Evolutionary conservation across 2,797 vertebrate species (phyloP).

Genomic region (Mycteria americana): DNA sequence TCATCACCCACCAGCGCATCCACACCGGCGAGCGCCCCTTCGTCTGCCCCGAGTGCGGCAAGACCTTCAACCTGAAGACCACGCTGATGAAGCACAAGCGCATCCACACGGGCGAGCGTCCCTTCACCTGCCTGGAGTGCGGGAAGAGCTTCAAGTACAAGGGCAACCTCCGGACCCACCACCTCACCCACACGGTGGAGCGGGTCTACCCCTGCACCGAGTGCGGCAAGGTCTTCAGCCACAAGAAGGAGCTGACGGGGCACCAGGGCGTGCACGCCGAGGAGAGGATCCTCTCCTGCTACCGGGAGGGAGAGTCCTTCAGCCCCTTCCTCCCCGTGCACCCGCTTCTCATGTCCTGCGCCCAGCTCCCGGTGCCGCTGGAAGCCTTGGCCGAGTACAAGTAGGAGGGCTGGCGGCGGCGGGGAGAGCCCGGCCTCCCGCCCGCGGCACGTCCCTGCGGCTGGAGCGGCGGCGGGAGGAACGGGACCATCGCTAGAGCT

Average conservation of each 20-base stretch:
- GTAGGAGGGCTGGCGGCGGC: background rate
- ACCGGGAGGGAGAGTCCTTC: background rate
- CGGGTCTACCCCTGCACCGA: slow-evolving; percentile 72
- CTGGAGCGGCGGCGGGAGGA: background rate
- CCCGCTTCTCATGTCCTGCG: background rate
- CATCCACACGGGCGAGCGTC: slow-evolving; percentile 75
- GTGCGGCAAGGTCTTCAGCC: slow-evolving; percentile 66
- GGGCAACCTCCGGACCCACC: slow-evolving; percentile 86
- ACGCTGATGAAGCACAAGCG: slow-evolving; percentile 68
- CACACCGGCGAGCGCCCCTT: slow-evolving; percentile 76
- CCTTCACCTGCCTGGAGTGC: slow-evolving; percentile 71
- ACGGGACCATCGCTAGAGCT: fast-evolving
- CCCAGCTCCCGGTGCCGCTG: background rate
- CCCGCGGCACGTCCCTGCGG: fast-evolving
- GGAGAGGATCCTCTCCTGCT: background rate
- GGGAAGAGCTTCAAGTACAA: slow-evolving; percentile 75
- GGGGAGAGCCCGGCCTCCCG: background rate
- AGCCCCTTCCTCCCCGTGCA: background rate
- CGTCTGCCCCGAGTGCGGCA: slow-evolving; percentile 66
- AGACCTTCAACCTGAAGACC: slow-evolving; percentile 63
- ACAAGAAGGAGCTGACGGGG: slow-evolving; percentile 19
- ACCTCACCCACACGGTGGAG: slow-evolving; percentile 76
- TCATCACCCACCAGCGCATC: slow-evolving; percentile 84
- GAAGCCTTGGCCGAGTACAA: background rate
- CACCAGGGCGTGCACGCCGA: background rate